Base-by-base conservation (phyloP, 2,113 vertebrate species). In the Eptesicus fuscus region DNA sequence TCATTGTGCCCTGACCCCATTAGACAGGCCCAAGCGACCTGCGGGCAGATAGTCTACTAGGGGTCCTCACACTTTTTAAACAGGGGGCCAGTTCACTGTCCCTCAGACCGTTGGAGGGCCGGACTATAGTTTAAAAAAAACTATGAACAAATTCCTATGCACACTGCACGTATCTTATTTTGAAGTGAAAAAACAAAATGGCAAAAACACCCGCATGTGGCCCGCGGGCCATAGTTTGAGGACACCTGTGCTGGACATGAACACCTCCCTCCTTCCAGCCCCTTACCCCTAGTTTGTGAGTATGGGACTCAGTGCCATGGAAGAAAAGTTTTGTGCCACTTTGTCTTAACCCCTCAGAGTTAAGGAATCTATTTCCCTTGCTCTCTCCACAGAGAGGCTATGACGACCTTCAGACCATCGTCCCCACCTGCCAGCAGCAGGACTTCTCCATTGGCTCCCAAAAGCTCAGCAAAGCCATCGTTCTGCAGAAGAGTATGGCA, bases 341-440 rank as follows among this genome's bases (percentile, higher is more conserved):
- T 56, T 85, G 28, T 35, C 59, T 20, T 87, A 42, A 22, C 4
- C 61, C n/a, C 11, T 92, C 22, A 25, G 86, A 83, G 4, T 49
- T 74, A 89, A 96, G 69, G 56, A 85, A 13, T 6, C 77, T 2
- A 1, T 91, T 56, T 93, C 37, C 53, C 44, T 5, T 77, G 94
- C 35, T 98, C 0, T 86, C 63, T 95, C 91, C 93, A 67, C 96
- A 99, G 99, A 99, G 99, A 99, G 99, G 99, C 78, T 99, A 99
- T 20, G 99, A 99, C 30, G 99, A 99, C 95, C 97, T 99, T 83
- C 99, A 99, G 98, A 98, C 98, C 63, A 99, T 99, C 0, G 99
- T 99, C 9, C 99, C 99, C 14, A 99, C 99, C 18, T 99, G 99
- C 77, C 99, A 99, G 97, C 99, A 99, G 97, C 99, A 99, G 97